Base-by-base conservation (phyloP, 2,888 invertebrate genomes). In the Lathronympha strigana region DNA sequence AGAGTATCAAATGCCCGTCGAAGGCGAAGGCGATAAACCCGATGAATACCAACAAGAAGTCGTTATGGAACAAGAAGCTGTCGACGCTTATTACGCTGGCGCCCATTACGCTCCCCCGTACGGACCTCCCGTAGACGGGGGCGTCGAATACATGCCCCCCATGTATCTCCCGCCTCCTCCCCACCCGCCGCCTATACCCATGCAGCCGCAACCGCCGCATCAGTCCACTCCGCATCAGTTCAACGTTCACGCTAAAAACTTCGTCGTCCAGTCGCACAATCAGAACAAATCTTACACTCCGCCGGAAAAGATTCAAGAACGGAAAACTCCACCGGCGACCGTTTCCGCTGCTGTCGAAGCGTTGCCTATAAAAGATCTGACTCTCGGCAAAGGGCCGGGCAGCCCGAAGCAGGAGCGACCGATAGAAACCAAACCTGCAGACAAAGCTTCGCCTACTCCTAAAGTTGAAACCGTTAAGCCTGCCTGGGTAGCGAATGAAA, bases 161-260 rank as follows among this genome's bases (percentile, higher is more conserved):
- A 86, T 90, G 81, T 92, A 89, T 71, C 72, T 90, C 15, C 88
- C 87, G 1, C 90, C 87, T 0, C 88, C 87, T 1, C 86, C 82
- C 15, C 88, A 86, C 66, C 83, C 82, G 11, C 82, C 79, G 5
- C 88, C 79, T n/a, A 74, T 83, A 71, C 87, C 78, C 13, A 76
- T 87, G 58, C 87, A 75, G 1, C 82, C 82, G 54, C 86, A 78
- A 19, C 83, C 80, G n/a, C 85, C 87, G 55, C 88, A 81, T 40
- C 85, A 81, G 28, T 76, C 84, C 43, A 73, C 82, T 51, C 84
- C 90, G 19, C 90, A 93, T 72, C 87, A 92, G 76, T 87, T 93
- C 79, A 91, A 92, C 68, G 92, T 92, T 6, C 90, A 92, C 68
- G 92, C 92, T 1, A 93, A 88, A 72, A 93, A 92, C 76, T 93